Percentiles rank a stretch among this genome's conserved stretches.
These are phyloP conservation scores for Sphenopsis melanotis DNA, from an alignment of 2,797 vertebrate species.

Conservation along the genomic window DNA sequence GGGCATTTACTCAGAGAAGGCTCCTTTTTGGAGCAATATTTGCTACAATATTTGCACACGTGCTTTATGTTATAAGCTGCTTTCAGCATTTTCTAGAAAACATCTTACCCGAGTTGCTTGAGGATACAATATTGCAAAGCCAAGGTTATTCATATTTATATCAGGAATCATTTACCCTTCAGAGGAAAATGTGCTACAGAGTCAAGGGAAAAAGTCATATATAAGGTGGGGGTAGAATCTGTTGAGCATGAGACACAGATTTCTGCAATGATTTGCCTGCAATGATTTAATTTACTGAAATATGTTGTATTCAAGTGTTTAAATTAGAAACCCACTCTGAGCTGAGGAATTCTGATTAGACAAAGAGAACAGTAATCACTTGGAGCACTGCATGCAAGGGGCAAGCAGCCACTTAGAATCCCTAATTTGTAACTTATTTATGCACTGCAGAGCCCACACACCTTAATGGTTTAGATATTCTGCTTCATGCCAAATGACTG, in stretches of 20 bases:
- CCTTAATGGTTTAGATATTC: background rate
- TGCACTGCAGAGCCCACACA: constrained; percentile 4
- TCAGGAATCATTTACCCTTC: background rate
- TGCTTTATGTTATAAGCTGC: background rate
- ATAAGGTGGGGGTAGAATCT: background rate
- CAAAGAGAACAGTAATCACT: constrained; percentile 24
- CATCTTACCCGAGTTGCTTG: background rate
- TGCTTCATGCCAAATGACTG: background rate
- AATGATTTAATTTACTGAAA: constrained; percentile 37
- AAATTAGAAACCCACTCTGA: constrained; percentile 25
- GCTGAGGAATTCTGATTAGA: constrained; percentile 26
- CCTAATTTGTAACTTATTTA: constrained; percentile 8
- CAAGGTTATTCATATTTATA: background rate
- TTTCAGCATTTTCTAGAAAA: background rate
- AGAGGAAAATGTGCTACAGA: background rate
- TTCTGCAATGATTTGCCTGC: background rate
- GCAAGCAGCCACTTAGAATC: background rate
- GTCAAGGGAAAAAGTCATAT: background rate
- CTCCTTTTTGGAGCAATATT: background rate
- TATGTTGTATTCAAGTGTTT: constrained; percentile 2
- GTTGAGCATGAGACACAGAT: background rate
- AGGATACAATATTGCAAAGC: background rate
- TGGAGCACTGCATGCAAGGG: background rate
- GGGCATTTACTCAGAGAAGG: background rate
- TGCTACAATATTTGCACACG: background rate